A percentile compares a stretch with the other conserved stretches of the same genome.
These are phyloP conservation scores for Narcine bancroftii DNA, from an alignment of 2,113 vertebrate genomes.

Conservation along the genomic window DNA sequence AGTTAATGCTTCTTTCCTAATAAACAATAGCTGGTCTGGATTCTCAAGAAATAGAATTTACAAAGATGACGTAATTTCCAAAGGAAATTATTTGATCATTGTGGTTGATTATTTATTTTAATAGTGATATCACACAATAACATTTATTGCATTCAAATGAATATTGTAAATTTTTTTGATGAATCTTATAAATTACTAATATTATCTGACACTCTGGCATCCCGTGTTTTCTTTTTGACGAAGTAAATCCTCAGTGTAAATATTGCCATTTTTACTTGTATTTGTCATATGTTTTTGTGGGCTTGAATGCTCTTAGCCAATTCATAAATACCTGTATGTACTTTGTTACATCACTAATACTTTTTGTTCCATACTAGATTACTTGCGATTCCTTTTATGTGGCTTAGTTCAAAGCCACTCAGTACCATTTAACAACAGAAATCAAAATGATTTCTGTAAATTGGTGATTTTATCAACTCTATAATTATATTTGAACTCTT, in stretches of 20 bases:
- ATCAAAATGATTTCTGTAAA: not conserved
- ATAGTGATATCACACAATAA: not conserved
- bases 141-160: not conserved
- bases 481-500: not conserved
- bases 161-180: not conserved
- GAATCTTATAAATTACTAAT: not conserved
- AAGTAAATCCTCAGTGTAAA: not conserved
- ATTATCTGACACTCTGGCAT: not conserved
- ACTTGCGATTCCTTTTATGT: not conserved
- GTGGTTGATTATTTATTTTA: not conserved
- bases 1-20: too few species aligned
- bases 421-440: not conserved
- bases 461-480: not conserved
- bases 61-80: too few species aligned
- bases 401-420: not conserved
- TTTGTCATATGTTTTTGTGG: not conserved
- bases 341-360: not conserved
- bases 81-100: too few species aligned
- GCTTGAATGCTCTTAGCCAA: not conserved
- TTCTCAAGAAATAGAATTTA: too few species aligned
- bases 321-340: too few species aligned
- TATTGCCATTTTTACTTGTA: too few species aligned
- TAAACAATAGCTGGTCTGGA: too few species aligned
- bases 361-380: not conserved
- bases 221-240: not conserved